Evolutionary conservation across 2,888 invertebrate species (phyloP), one percentile per base, ranked within the genome.

Genomic region (Arctia plantaginis): DNA sequence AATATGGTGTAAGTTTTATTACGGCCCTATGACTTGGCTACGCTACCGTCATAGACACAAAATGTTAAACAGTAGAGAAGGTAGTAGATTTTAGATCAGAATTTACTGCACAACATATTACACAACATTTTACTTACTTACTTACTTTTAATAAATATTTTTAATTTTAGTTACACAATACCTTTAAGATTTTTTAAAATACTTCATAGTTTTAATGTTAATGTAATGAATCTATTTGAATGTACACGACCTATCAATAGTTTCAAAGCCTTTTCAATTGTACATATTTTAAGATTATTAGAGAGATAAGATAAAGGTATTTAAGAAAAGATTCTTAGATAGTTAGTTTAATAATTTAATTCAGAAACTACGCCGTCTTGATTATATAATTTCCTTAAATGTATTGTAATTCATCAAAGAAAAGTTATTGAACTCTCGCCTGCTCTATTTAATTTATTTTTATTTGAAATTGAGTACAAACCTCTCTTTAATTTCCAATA

Each of bases 201-300:
- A 67, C 20, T 30, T 30, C 30, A 44, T 13, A 59, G 10, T 27
- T 59, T 55, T 39, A n/a, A 39, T 55, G 27, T 70, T 27, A 41
- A 30, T 35, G 39, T 35, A 47, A 47, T 35, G n/a, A 33, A 73
- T 68, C 35, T 33, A 62, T 47, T 67, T 62, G 27, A 20, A 51
- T 20, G 59, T 30, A 20, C 13, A 10, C 51, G 59, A 20, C 55
- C 66, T 6, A 27, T 51, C 18, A 35, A 73, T 65, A 55, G 69
- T 82, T 80, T 83, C 73, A 68, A 65, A 76, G 71, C 44, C 55
- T 73, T 69, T 64, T 69, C 74, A 33, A 39, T 71, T 30, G n/a
- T n/a, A n/a, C n/a, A n/a, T n/a, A n/a, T n/a, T n/a, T n/a, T n/a
- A n/a, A n/a, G n/a, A n/a, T n/a, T n/a, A n/a, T n/a, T n/a, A n/a